phyloP scores from a whole-genome alignment of 23 tunicate species.

The Aplidium turbinatum region DNA sequence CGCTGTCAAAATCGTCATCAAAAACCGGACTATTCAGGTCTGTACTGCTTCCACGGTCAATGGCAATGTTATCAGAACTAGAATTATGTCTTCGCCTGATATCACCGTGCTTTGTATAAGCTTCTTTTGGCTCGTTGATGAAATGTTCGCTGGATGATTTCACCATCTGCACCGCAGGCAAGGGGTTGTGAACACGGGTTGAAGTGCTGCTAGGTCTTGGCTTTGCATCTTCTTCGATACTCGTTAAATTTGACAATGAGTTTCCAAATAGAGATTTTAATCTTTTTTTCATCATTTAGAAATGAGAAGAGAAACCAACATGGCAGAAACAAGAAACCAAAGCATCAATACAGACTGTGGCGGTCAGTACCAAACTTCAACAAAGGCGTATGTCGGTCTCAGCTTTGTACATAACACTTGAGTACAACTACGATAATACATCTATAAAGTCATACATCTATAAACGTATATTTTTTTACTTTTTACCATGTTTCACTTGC shows the following conservation, averaged over 20 bases:
- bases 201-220: slow-evolving; percentile 6
- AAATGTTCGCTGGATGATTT: slow-evolving; percentile 23
- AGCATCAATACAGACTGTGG: too few relatives aligned
- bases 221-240: slow-evolving; percentile 3
- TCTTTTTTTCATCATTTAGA: slow-evolving; percentile 29
- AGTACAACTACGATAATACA: too few relatives aligned
- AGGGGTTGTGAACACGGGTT: neutral
- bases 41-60: neutral
- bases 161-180: neutral
- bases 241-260: slow-evolving; percentile 13
- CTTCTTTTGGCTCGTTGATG: neutral
- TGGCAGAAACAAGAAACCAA: too few relatives aligned
- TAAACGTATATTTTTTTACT: too few relatives aligned
- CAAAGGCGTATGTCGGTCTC: too few relatives aligned
- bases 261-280: slow-evolving; percentile 27
- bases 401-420: too few relatives aligned
- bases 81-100: slow-evolving; percentile 39
- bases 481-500: too few relatives aligned
- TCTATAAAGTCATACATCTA: too few relatives aligned
- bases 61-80: neutral
- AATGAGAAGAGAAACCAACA: neutral
- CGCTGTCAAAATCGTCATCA: neutral
- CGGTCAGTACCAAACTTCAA: too few relatives aligned
- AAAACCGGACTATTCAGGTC: neutral
- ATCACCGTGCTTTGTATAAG: slow-evolving; percentile 29